Percentiles rank a stretch among this genome's conserved stretches.
These are phyloP conservation scores for Cyaniris semiargus DNA, from an alignment of 2,888 invertebrate genomes.

Conservation along the genomic window DNA sequence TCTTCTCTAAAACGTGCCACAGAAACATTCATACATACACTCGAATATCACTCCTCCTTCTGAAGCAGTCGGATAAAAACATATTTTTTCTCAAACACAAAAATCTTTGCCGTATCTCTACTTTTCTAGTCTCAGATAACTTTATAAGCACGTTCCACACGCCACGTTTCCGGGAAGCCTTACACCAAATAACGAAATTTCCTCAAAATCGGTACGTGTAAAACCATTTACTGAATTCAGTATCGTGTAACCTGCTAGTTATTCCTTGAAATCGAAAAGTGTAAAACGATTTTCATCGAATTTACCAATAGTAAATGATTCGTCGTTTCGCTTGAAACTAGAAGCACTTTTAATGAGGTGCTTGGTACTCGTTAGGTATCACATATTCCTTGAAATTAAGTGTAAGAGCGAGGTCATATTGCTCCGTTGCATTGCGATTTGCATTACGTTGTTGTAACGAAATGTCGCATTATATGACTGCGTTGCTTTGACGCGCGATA, in stretches of 20 bases:
- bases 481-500: too few relatives aligned
- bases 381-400: too few relatives aligned
- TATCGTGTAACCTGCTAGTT: background rate
- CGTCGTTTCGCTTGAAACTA: background rate
- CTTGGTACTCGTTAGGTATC: background rate
- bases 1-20: too few relatives aligned
- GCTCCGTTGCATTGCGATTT: too few relatives aligned
- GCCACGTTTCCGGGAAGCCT: constrained; percentile 11
- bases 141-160: constrained; percentile 4
- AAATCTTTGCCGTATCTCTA: background rate
- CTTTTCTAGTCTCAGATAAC: background rate
- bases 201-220: background rate
- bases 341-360: background rate
- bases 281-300: background rate
- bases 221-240: constrained; percentile 1
- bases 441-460: too few relatives aligned
- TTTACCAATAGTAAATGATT: background rate
- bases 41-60: too few relatives aligned
- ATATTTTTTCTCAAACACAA: too few relatives aligned
- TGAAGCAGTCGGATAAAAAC: too few relatives aligned
- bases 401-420: too few relatives aligned
- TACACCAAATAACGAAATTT: constrained; percentile 12
- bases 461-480: too few relatives aligned
- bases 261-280: background rate
- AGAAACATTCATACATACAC: too few relatives aligned